Evolutionary conservation across 2,888 invertebrate species (phyloP).

Genomic region (Entomobrya multifasciata): DNA sequence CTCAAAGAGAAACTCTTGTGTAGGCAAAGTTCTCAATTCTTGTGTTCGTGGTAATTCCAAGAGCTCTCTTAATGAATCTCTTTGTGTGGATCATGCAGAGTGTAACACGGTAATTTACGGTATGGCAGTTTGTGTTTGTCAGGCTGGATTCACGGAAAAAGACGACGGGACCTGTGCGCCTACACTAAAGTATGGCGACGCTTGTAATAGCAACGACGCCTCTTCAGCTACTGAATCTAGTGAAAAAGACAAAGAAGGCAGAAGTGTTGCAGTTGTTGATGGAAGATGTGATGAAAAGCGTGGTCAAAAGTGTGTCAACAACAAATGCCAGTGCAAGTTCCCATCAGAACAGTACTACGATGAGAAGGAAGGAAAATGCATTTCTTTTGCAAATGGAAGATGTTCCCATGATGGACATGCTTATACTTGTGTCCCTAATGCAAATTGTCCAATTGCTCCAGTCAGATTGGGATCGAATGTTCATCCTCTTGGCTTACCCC

Average conservation of each 20-base stretch:
- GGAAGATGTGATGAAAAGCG: conserved; percentile 60
- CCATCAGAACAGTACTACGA: conserved; percentile 68
- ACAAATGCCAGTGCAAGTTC: conserved; percentile 67
- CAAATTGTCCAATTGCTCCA: conserved; percentile 51
- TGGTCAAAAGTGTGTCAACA: conserved; percentile 57
- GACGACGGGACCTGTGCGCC: conserved; percentile 67
- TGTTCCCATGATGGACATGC: conserved; percentile 61
- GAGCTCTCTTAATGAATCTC: conserved; percentile 46
- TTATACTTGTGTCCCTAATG: conserved; percentile 67
- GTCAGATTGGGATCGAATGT: not conserved
- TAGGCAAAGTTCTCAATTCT: conserved; percentile 72
- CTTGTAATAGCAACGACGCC: conserved; percentile 39
- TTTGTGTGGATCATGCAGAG: conserved; percentile 68
- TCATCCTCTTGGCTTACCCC: conserved; percentile 36
- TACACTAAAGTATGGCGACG: conserved; percentile 65
- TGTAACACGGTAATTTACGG: conserved; percentile 65
- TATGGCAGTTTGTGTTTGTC: conserved; percentile 69
- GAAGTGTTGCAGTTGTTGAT: not conserved
- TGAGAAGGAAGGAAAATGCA: conserved; percentile 52
- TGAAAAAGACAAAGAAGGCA: not conserved
- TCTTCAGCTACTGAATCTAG: not conserved
- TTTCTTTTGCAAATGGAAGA: conserved; percentile 58
- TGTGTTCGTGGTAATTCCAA: conserved; percentile 66
- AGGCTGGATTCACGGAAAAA: conserved; percentile 58
- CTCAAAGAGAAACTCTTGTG: conserved; percentile 64